phyloP scores from a whole-genome alignment of 2,888 invertebrate species.

The Encarsia formosa region DNA sequence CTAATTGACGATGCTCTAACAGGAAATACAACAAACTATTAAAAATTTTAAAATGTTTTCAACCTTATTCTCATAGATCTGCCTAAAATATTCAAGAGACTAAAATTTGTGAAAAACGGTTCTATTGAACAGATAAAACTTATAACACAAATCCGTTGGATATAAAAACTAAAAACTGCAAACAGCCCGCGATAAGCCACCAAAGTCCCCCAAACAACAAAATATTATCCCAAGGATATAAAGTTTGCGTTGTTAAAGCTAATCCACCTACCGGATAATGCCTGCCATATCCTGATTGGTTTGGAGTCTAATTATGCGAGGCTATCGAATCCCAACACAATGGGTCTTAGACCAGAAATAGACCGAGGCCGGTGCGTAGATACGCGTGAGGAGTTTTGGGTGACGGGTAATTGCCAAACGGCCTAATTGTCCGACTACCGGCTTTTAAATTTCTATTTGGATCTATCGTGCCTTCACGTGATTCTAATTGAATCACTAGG shows the following conservation, averaged over 20 bases:
- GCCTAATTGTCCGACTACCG: slow-evolving; percentile 21
- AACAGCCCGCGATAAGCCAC: too few species aligned
- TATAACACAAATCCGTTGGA: too few species aligned
- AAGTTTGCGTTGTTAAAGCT: slow-evolving; percentile 41
- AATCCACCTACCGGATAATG: background rate
- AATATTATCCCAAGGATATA: too few species aligned
- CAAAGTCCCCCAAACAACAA: too few species aligned
- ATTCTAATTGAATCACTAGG: slow-evolving; percentile 18
- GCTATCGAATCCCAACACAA: slow-evolving; percentile 45
- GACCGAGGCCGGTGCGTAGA: slow-evolving; percentile 7
- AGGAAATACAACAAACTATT: too few species aligned
- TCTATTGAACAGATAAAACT: too few species aligned
- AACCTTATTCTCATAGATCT: too few species aligned
- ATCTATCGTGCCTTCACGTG: background rate
- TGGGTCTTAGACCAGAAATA: slow-evolving; percentile 29
- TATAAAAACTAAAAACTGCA: too few species aligned
- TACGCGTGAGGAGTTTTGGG: slow-evolving; percentile 13
- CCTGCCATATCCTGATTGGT: slow-evolving; percentile 35
- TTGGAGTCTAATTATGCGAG: slow-evolving; percentile 43
- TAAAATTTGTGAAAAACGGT: too few species aligned
- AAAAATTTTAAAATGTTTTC: too few species aligned
- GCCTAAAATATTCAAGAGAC: too few species aligned
- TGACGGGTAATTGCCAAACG: slow-evolving; percentile 18
- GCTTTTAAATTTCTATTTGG: slow-evolving; percentile 24
- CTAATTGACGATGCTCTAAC: too few species aligned